A percentile compares a stretch with the other conserved stretches of the same genome.
These are phyloP conservation scores for Ageneiosus marmoratus DNA, from an alignment of 2,113 vertebrate species.

Conservation along the genomic window DNA sequence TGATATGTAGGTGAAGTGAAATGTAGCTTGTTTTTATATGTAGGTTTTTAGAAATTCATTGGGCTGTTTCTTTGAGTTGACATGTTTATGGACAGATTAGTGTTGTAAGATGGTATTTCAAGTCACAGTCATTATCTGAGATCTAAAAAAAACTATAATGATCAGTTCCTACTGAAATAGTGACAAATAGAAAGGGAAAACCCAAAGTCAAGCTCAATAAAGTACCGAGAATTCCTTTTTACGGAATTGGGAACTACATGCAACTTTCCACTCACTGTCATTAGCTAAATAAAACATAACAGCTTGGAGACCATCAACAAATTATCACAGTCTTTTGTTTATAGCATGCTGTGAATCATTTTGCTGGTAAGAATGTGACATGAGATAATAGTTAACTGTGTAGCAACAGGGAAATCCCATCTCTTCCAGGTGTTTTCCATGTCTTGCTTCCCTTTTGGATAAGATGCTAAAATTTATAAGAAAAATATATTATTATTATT, in stretches of 20 bases:
- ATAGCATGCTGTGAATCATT: conserved; percentile 28
- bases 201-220: conserved; percentile 6
- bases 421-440: conserved; percentile 16
- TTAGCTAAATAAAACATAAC: not conserved
- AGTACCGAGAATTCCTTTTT: not conserved
- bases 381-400: not conserved
- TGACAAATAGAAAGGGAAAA: not conserved
- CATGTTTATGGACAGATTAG: not conserved
- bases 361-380: not conserved
- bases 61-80: not conserved
- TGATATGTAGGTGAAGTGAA: not conserved
- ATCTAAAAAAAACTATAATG: not conserved
- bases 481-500: not conserved
- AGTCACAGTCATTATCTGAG: not conserved
- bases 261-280: not conserved
- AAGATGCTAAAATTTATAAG: not conserved
- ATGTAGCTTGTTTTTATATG: not conserved
- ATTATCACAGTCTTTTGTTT: conserved; percentile 9
- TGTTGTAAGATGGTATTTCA: not conserved
- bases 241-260: not conserved
- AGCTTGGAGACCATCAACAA: not conserved
- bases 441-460: not conserved
- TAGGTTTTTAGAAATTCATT: not conserved
- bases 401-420: conserved; percentile 18
- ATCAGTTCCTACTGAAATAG: not conserved